Percentiles rank a stretch among this genome's conserved stretches.
Evolutionary conservation across 2,888 invertebrate species (phyloP).

Genomic region (Petrolisthes cinctipes): DNA sequence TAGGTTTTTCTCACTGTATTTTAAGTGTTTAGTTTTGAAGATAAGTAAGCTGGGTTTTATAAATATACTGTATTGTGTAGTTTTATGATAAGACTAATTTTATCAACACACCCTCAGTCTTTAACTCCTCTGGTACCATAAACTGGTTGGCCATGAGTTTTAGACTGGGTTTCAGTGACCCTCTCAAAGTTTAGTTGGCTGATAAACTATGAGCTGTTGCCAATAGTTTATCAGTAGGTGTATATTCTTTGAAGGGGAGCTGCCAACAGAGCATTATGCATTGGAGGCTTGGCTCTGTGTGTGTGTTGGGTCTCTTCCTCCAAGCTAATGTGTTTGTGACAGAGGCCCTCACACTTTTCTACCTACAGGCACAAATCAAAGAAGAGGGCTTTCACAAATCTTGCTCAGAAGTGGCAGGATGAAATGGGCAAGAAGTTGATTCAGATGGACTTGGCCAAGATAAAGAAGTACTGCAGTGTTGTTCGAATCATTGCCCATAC

Average conservation of each 20-base stretch:
- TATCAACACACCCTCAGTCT: not conserved
- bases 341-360: conserved; percentile 56
- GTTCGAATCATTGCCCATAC: conserved; percentile 97
- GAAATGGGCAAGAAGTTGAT: conserved; percentile 96
- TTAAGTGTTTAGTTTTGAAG: no score
- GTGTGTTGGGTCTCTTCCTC: conserved; percentile 58
- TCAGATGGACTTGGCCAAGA: conserved; percentile 95
- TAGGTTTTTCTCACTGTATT: no score
- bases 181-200: not conserved
- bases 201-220: not conserved
- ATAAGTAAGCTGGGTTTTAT: no score
- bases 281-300: conserved; percentile 32
- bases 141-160: conserved; percentile 37
- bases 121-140: conserved; percentile 42
- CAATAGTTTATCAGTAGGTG: no score
- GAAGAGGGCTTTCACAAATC: conserved; percentile 99
- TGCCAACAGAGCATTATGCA: conserved; percentile 21
- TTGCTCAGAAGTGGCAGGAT: conserved; percentile 98
- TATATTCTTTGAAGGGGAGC: conserved; percentile 68
- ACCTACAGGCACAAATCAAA: conserved; percentile 94
- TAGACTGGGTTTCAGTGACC: not conserved
- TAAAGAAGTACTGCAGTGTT: conserved; percentile 97
- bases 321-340: conserved; percentile 66
- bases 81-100: conserved; percentile 2
- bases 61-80: no score